Evolutionary conservation across 2,113 vertebrate genomes (phyloP), one percentile per base, ranked within the genome.

Genomic region (Blennius ocellaris): DNA sequence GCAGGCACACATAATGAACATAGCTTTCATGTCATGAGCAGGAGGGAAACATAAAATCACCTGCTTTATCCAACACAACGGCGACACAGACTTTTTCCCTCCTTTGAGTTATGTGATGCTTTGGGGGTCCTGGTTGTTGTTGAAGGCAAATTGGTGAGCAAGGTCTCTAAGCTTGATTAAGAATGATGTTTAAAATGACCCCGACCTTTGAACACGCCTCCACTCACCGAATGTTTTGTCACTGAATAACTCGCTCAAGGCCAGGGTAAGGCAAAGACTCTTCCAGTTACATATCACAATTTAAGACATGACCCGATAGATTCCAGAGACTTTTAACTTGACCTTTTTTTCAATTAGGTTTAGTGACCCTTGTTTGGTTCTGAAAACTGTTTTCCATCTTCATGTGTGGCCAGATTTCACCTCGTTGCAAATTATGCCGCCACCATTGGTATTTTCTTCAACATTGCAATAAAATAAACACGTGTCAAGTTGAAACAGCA

Each of bases 201-300:
- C 52, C 64, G 53, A 76, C 62, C 51, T 82, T 78, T 54, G 11
- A 75, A 50, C 53, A 60, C 71, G 75, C 63, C 49, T 68, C 44
- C 21, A 43, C n/a, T 30, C 30, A 21, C 9, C 14, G 11, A 44
- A 58, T 49, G 67, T 53, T 63, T 68, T 77, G 49, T 73, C 57
- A 69, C 9, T 61, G 38, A 71, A 74, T 65, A 47, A 80, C 82
- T 61, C 66, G 50, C 58, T 77, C 8, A 9, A 69, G 56, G 71
- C 36, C 3, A 6, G 0, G 2, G 8, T 39, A 3, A 52, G 38
- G n/a, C 44, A 8, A 60, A 39, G 5, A 52, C 2, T 44, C 0
- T 17, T 37, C 17, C 6, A 7, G 15, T 15, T 15, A 15, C 36
- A 61, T 55, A 49, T n/a, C 6, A 21, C 30, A 30, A 37, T 2